A percentile compares a stretch with the other conserved stretches of the same genome.
These are phyloP conservation scores for Simalia tracyae DNA, from an alignment of 2,797 vertebrate species.

Conservation along the genomic window DNA sequence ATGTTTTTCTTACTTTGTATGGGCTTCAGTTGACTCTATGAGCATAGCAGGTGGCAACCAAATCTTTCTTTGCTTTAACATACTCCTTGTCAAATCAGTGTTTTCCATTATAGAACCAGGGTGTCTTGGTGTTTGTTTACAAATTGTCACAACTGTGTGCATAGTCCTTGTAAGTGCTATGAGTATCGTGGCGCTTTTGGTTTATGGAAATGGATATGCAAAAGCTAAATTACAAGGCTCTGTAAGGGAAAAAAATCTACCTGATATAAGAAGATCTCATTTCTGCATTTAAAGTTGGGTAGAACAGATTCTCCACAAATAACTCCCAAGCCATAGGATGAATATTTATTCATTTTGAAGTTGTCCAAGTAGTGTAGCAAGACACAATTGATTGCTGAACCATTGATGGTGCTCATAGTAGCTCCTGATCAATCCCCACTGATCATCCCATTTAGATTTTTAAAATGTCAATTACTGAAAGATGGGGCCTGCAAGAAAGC, in stretches of 20 bases:
- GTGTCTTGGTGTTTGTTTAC: not conserved
- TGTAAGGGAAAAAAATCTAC: too few species aligned
- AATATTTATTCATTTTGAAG: not conserved
- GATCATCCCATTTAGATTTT: not conserved
- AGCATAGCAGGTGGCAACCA: not conserved
- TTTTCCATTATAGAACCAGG: not conserved
- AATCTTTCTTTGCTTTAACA: not conserved
- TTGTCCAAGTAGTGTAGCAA: not conserved
- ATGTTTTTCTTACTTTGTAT: not conserved
- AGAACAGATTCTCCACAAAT: not conserved
- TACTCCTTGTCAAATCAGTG: not conserved
- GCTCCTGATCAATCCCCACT: not conserved
- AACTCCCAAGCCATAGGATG: not conserved
- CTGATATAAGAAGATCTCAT: not conserved
- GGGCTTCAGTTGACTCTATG: not conserved
- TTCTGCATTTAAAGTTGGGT: not conserved
- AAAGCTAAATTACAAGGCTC: too few species aligned
- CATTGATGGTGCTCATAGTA: not conserved
- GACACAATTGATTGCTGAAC: not conserved
- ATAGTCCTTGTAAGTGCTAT: not conserved
- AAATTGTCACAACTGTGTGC: not conserved
- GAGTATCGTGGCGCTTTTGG: not conserved
- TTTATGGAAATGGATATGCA: not conserved
- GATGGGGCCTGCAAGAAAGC: not conserved
- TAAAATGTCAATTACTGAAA: not conserved